Evolutionary conservation across 2,113 vertebrate species (phyloP).

Genomic region (Ascaphus truei): DNA sequence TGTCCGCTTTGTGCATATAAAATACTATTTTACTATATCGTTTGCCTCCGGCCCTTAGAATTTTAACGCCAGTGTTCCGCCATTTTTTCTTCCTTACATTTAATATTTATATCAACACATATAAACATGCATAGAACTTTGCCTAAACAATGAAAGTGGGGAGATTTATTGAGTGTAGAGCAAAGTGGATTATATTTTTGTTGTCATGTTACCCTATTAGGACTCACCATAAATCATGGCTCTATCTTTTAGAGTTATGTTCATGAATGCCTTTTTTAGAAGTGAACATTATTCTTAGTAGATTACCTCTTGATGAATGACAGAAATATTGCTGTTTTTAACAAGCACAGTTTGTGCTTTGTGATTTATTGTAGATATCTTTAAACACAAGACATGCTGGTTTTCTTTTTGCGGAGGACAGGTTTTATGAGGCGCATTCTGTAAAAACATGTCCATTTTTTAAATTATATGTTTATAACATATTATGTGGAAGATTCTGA

Average conservation of each 20-base stretch:
- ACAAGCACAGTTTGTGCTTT: not conserved
- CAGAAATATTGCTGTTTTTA: slow-evolving; percentile 27
- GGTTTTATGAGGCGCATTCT: not conserved
- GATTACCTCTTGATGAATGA: slow-evolving; percentile 22
- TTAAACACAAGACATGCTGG: not conserved
- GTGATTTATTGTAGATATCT: slow-evolving; percentile 22
- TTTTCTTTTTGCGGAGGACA: slow-evolving; percentile 1
- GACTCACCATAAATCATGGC: not conserved
- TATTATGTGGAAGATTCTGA: too few relatives aligned
- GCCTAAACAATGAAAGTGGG: not conserved
- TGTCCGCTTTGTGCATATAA: too few relatives aligned
- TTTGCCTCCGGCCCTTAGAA: too few relatives aligned
- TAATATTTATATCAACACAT: too few relatives aligned
- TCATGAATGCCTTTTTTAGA: slow-evolving; percentile 14
- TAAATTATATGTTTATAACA: not conserved
- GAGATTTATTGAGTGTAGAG: not conserved
- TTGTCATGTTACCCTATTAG: slow-evolving; percentile 18
- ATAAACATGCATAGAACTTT: too few relatives aligned
- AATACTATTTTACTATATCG: too few relatives aligned
- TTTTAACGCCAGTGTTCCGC: too few relatives aligned
- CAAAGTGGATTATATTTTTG: slow-evolving; percentile 10
- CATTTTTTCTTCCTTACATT: too few relatives aligned
- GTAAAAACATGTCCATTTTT: slow-evolving; percentile 19
- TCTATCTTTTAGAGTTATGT: not conserved
- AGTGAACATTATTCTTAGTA: slow-evolving; percentile 8